Conservation (phyloP, 1,140 invertebrate species). For the Alviniconcha marisindica region DNA sequence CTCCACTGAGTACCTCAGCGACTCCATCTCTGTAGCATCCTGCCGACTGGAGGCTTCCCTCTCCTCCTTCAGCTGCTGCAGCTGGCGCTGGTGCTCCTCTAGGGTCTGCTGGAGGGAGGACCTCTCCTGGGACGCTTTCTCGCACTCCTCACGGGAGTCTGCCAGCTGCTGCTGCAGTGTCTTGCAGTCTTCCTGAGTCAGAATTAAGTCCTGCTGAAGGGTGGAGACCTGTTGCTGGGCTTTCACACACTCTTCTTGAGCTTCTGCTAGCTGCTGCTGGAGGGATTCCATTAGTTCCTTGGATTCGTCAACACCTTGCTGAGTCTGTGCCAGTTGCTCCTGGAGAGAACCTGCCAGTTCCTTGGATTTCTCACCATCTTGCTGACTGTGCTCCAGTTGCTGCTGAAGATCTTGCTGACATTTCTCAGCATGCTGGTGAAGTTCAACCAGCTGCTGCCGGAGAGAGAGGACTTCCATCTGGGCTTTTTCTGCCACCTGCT, state of each 20-base stretch:
- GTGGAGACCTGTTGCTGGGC: slow-evolving; percentile 9
- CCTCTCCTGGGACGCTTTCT: slow-evolving; percentile 6
- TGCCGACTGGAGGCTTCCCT: neutral
- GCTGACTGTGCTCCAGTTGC: neutral
- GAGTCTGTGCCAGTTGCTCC: slow-evolving; percentile 3
- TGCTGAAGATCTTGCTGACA: slow-evolving; percentile 4
- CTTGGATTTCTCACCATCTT: neutral
- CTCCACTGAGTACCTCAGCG: slow-evolving; percentile 24
- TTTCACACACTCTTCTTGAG: neutral
- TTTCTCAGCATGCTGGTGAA: neutral
- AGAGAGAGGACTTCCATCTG: slow-evolving; percentile 17
- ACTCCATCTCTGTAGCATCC: slow-evolving; percentile 2
- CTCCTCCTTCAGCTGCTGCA: slow-evolving; percentile 27
- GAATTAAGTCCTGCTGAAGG: slow-evolving; percentile 23
- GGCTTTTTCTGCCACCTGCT: slow-evolving; percentile 14
- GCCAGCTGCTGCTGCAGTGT: neutral
- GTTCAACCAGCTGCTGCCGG: slow-evolving; percentile 22
- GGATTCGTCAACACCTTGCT: neutral
- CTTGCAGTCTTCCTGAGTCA: slow-evolving; percentile 16
- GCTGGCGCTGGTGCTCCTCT: slow-evolving; percentile 5
- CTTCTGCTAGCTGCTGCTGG: neutral
- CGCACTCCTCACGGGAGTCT: neutral
- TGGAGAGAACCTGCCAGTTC: neutral
- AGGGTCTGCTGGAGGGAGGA: slow-evolving; percentile 32
- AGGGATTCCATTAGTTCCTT: neutral